Base-by-base conservation (phyloP, 2,888 invertebrate genomes). In the Monochamus alternatus region DNA sequence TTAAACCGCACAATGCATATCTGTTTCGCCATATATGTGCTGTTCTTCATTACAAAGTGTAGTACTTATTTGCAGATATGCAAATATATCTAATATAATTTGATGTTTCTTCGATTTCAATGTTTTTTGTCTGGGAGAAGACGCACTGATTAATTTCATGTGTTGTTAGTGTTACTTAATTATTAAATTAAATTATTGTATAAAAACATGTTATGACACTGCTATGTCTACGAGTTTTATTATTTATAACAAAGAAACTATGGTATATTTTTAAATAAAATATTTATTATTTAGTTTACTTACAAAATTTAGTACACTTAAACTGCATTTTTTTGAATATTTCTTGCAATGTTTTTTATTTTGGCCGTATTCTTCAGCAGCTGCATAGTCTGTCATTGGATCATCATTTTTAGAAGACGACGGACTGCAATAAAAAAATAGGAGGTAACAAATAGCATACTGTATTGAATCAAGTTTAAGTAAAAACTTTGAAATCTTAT, bases 281-380 rank as follows among this genome's bases (percentile, higher is more conserved):
- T 47, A 55, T 66, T 66, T 66, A 52, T 66, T 66, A 22, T 71
- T n/a, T 55, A 71, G 52, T 1, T 52, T 47, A 79, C 84, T 85
- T 44, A 93, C 90, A 80, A 90, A 87, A 84, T 92, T 91, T 73
- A 93, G 86, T 65, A 93, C 90, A 84, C 91, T 92, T 44, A 87
- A 84, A 14, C 91, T 90, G 83, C 93, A 93, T 4, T 83, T 79
- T 60, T 89, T 83, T 12, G 84, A 80, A 84, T 92, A 93, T 77
- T 89, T 84, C 60, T 85, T 85, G 84, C 94, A 93, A 69, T 89
- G 86, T 0, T 89, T 87, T 69, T 90, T 89, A 66, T 72, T 83
- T 72, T 75, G 83, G 9, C 85, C 86, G 62, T 82, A 81, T n/a
- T 75, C 62, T 77, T 86, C 86, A 0, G 86, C 84, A 52, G 79